Percentiles rank a stretch among this genome's conserved stretches.
phyloP scores from a whole-genome alignment of 2,888 invertebrate species.

The Griposia aprilina region DNA sequence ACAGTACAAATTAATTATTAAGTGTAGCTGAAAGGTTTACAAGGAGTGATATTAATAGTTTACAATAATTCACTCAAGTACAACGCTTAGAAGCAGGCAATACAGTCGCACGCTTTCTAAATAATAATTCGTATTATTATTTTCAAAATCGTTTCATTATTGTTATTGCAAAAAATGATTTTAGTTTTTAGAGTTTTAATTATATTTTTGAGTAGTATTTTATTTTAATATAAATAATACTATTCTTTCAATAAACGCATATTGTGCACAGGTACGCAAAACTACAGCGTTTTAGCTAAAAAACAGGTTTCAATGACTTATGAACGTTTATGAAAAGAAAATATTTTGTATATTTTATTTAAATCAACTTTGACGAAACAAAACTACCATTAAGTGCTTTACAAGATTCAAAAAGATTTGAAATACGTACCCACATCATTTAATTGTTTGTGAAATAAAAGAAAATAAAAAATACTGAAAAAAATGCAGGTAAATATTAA shows the following conservation, averaged over 20 bases:
- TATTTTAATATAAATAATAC: not conserved
- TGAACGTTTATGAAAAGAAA: not conserved
- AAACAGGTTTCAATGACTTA: not conserved
- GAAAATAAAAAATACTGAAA: constrained; percentile 15
- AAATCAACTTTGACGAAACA: not conserved
- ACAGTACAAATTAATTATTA: constrained; percentile 89
- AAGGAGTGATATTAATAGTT: constrained; percentile 75
- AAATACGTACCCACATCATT: constrained; percentile 28
- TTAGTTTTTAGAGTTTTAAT: constrained; percentile 10
- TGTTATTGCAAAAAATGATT: constrained; percentile 65
- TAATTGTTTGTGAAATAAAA: constrained; percentile 45
- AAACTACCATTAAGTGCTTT: constrained; percentile 56
- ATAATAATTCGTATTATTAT: constrained; percentile 59
- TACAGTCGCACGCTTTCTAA: constrained; percentile 84
- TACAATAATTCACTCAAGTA: constrained; percentile 84
- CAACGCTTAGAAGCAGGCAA: constrained; percentile 81
- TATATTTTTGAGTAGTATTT: not conserved
- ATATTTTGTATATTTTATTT: not conserved
- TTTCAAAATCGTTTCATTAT: constrained; percentile 56
- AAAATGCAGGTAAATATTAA: constrained; percentile 30
- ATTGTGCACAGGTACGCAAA: not conserved
- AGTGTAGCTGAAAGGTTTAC: constrained; percentile 80
- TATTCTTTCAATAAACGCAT: constrained; percentile 2
- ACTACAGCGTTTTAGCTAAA: not conserved
- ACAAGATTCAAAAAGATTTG: constrained; percentile 31